Conservation (phyloP, 2,888 invertebrate genomes). For the Eupithecia pulchellata region DNA sequence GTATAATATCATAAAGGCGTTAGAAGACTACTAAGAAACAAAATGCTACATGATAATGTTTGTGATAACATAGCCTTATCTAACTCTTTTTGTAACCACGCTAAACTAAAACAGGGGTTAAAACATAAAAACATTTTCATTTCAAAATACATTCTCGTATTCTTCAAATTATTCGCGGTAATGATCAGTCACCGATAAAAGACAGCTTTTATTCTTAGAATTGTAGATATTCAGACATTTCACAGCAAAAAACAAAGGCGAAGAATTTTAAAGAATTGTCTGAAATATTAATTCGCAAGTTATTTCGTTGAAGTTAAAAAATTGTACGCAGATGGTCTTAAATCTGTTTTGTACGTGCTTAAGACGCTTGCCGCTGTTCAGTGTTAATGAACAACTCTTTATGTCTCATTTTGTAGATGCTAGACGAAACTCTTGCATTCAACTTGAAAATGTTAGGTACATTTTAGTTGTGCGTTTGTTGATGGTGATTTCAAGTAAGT, state of each 20-base stretch:
- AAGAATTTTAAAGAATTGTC: constrained; percentile 19
- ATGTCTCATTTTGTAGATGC: constrained; percentile 45
- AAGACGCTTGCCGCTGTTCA: constrained; percentile 62
- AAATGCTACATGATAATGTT: too few species aligned
- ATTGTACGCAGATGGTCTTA: constrained; percentile 50
- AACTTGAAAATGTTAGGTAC: constrained; percentile 23
- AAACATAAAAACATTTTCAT: neutral
- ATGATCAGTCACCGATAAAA: constrained; percentile 17
- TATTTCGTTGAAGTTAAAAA: constrained; percentile 35
- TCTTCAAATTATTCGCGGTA: constrained; percentile 9
- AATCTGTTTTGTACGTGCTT: constrained; percentile 76
- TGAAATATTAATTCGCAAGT: constrained; percentile 33
- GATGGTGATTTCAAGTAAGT: neutral
- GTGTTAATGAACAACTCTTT: constrained; percentile 71
- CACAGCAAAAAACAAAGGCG: constrained; percentile 36
- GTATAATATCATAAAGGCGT: too few species aligned
- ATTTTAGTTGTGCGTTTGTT: neutral
- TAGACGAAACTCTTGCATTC: constrained; percentile 30
- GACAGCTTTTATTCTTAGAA: constrained; percentile 9
- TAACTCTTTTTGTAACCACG: neutral
- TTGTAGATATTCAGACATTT: constrained; percentile 21
- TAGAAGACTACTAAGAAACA: too few species aligned
- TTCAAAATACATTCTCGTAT: neutral
- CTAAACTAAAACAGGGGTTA: neutral
- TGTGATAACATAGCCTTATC: neutral